A percentile compares a stretch with the other conserved stretches of the same genome.
These are phyloP conservation scores for Nomada lathburiana DNA, from an alignment of 2,888 invertebrate genomes.

Conservation along the genomic window DNA sequence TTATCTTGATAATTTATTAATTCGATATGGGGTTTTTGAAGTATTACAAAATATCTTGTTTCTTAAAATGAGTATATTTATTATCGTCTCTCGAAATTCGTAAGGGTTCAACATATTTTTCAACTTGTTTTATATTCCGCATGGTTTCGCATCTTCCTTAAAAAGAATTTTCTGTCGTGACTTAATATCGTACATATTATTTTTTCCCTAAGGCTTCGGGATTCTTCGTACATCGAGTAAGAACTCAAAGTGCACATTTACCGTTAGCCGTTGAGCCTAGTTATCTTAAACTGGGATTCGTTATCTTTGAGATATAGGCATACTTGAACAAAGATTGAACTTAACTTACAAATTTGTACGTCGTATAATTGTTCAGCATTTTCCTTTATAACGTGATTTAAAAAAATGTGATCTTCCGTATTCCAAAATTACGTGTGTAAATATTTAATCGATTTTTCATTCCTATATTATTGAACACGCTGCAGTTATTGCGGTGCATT, in stretches of 20 bases:
- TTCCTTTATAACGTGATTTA: not conserved
- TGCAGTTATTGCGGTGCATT: not conserved
- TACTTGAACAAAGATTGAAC: conserved; percentile 65
- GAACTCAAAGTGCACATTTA: conserved; percentile 47
- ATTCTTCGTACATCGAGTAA: not conserved
- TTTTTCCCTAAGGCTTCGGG: not conserved
- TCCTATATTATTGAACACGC: not conserved
- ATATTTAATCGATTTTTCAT: not conserved
- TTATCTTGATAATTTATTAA: not conserved
- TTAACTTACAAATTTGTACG: conserved; percentile 44
- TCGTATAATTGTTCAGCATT: conserved; percentile 37
- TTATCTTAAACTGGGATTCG: conserved; percentile 66
- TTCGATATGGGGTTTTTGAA: not conserved
- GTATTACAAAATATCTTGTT: not conserved
- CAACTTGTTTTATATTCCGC: not conserved
- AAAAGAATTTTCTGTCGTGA: not conserved
- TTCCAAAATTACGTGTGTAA: not conserved
- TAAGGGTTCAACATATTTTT: not conserved
- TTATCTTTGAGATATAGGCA: conserved; percentile 69
- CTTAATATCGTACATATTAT: not conserved
- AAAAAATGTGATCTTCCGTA: not conserved
- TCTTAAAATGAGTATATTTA: not conserved
- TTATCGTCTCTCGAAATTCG: not conserved
- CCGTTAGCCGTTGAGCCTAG: conserved; percentile 46
- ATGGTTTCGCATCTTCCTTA: not conserved